Conservation (phyloP, 23 tunicate species). For the Halocynthia aurantium region DNA sequence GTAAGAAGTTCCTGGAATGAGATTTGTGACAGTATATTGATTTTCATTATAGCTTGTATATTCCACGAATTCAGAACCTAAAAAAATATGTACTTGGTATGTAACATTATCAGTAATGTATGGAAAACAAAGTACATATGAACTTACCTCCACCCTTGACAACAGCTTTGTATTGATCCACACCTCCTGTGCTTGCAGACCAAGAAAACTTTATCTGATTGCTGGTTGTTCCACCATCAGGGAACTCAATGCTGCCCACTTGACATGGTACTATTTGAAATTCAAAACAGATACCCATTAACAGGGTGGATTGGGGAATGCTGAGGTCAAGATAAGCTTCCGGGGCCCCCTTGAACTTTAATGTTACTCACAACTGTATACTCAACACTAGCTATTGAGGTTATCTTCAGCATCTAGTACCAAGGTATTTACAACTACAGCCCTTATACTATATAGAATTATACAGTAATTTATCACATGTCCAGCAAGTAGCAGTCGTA, state of each 20-base stretch:
- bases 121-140: neutral
- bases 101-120: no score
- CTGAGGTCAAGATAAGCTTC: no score
- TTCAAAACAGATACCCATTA: no score
- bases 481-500: constrained; percentile 27
- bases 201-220: constrained; percentile 34
- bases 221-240: constrained; percentile 26
- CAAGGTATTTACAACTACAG: no score
- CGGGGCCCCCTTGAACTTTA: no score
- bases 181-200: constrained; percentile 60
- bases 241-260: constrained; percentile 23
- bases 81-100: neutral
- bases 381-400: no score
- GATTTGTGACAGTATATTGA: neutral
- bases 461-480: constrained; percentile 22
- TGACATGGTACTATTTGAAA: constrained; percentile 15
- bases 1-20: constrained; percentile 16
- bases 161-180: constrained; percentile 32
- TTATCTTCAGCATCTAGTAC: no score
- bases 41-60: neutral
- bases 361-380: no score
- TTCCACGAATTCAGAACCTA: constrained; percentile 3
- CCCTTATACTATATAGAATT: neutral
- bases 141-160: constrained; percentile 46
- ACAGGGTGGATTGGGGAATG: no score